Evolutionary conservation across 2,797 vertebrate genomes (phyloP).

Genomic region (Rhabdophis nuchalis): DNA sequence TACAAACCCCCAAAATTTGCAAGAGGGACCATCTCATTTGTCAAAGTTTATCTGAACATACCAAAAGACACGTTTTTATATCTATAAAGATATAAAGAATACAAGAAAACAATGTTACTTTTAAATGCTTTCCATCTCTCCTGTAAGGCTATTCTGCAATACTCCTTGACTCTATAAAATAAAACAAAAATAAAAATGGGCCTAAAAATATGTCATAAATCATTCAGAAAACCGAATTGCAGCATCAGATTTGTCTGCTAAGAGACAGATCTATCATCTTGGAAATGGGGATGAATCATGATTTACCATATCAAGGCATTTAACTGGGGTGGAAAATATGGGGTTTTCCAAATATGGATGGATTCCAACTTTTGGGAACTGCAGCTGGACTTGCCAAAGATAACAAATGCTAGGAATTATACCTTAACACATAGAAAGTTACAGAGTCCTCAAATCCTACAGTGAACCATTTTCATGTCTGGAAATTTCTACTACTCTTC

Average conservation of each 20-base stretch:
- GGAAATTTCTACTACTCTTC: background rate
- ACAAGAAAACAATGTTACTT: background rate
- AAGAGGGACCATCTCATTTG: background rate
- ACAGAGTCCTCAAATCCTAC: background rate
- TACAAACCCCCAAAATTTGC: background rate
- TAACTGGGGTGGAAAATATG: background rate
- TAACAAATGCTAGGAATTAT: background rate
- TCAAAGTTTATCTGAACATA: background rate
- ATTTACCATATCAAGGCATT: background rate
- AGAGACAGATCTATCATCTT: background rate
- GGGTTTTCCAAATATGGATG: background rate
- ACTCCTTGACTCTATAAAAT: background rate
- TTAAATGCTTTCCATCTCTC: background rate
- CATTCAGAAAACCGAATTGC: background rate
- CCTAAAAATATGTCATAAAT: background rate
- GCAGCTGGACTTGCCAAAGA: background rate
- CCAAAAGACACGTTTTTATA: background rate
- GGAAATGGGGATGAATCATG: background rate
- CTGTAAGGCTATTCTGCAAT: background rate
- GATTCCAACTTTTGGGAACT: background rate
- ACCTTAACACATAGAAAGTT: background rate
- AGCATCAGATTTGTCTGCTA: background rate
- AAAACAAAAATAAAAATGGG: background rate
- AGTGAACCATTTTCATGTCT: background rate
- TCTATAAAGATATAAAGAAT: background rate